Percentiles rank a stretch among this genome's conserved stretches.
These are phyloP conservation scores for Erebia palarica DNA, from an alignment of 2,888 invertebrate genomes.

Conservation along the genomic window DNA sequence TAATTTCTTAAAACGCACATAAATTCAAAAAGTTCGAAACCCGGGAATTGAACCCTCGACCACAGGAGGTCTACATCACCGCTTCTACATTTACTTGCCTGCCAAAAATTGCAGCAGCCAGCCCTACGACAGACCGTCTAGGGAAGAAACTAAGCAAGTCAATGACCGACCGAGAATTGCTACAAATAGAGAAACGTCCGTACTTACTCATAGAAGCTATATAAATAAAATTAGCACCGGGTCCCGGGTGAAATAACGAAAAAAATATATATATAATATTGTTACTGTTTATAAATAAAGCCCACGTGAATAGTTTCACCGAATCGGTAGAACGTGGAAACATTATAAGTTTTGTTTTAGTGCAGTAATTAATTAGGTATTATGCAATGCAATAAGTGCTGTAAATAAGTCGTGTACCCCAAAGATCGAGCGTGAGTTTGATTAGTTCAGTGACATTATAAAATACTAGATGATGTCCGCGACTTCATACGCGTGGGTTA, in stretches of 20 bases:
- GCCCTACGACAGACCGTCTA: constrained; percentile 23
- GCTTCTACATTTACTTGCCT: no score
- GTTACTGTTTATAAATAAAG: constrained; percentile 45
- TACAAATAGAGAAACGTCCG: constrained; percentile 43
- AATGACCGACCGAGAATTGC: constrained; percentile 43
- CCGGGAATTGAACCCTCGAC: no score
- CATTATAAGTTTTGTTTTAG: constrained; percentile 30
- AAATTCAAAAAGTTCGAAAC: no score
- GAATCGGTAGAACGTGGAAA: constrained; percentile 24
- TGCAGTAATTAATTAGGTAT: constrained; percentile 40
- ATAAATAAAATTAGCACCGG: constrained; percentile 47
- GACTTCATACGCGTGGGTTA: no score
- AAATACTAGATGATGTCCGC: no score
- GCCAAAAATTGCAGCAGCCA: not conserved
- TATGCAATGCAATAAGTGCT: constrained; percentile 23
- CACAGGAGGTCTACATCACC: no score
- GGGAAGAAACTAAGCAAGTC: constrained; percentile 39
- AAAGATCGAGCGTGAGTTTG: no score
- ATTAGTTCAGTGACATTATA: no score
- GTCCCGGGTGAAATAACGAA: constrained; percentile 45
- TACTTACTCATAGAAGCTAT: constrained; percentile 43
- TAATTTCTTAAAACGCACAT: not conserved
- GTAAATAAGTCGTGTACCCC: no score
- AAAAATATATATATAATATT: constrained; percentile 35
- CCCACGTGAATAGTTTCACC: constrained; percentile 38